Evolutionary conservation across 2,113 vertebrate species (phyloP).

Genomic region (Dicentrarchus labrax): DNA sequence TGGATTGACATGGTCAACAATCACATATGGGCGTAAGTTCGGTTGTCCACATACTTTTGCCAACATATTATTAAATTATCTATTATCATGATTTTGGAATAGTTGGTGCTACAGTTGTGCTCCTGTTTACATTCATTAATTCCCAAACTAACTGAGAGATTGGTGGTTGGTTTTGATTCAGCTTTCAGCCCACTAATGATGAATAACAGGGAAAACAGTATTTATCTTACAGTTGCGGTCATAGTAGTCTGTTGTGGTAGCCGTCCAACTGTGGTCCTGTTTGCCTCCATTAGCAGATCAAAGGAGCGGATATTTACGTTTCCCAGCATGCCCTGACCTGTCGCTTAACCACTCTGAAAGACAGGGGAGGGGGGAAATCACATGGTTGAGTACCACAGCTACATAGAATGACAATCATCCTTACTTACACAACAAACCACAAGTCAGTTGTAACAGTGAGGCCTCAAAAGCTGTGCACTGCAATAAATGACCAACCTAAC

Average conservation of each 20-base stretch:
- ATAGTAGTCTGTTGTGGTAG: neutral
- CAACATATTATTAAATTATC: too few relatives aligned
- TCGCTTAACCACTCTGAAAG: constrained; percentile 28
- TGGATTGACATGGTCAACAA: too few relatives aligned
- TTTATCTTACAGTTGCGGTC: constrained; percentile 7
- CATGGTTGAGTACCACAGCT: constrained; percentile 28
- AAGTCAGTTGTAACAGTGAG: neutral
- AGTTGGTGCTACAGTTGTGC: too few relatives aligned
- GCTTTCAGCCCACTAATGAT: neutral
- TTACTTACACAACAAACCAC: constrained; percentile 1
- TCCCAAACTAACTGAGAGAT: neutral
- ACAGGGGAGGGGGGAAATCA: constrained; percentile 4
- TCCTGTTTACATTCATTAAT: neutral
- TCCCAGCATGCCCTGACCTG: constrained; percentile 65
- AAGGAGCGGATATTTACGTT: constrained; percentile 47
- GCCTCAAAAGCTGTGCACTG: neutral
- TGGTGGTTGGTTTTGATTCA: neutral
- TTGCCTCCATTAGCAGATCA: constrained; percentile 65
- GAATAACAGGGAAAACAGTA: neutral
- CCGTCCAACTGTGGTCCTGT: constrained; percentile 46
- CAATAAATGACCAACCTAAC: neutral
- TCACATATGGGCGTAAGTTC: too few relatives aligned
- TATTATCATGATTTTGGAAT: too few relatives aligned
- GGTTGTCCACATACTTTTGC: too few relatives aligned
- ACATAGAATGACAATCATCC: constrained; percentile 16